Conservation (phyloP, 2,113 vertebrate genomes). For the Mixornis gularis region DNA sequence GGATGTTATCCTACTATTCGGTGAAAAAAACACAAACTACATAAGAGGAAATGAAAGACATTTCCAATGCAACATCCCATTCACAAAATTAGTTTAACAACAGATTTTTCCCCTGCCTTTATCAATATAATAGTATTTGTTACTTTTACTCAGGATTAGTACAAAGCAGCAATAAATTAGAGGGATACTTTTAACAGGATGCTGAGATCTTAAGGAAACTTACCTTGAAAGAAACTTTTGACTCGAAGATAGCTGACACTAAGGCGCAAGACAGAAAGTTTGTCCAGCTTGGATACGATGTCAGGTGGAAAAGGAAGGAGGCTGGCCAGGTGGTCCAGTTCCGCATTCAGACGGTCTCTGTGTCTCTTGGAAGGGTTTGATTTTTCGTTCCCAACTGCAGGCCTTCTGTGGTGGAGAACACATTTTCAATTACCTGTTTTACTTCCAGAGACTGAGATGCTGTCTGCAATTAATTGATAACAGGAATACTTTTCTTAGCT, state of each 20-base stretch:
- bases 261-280: conserved; percentile 91
- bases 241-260: conserved; percentile 94
- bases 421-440: conserved; percentile 24
- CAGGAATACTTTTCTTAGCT: background rate
- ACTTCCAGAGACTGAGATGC: background rate
- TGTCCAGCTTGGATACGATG: conserved; percentile 93
- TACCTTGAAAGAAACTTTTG: conserved; percentile 96
- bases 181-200: background rate
- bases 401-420: conserved; percentile 77
- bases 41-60: background rate
- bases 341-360: conserved; percentile 90
- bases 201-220: background rate
- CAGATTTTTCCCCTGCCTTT: background rate
- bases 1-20: background rate
- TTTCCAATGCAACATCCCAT: background rate
- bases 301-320: conserved; percentile 90
- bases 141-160: background rate
- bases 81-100: background rate
- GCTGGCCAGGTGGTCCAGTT: conserved; percentile 92
- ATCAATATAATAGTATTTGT: background rate
- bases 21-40: background rate
- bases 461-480: background rate
- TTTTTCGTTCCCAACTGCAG: conserved; percentile 79
- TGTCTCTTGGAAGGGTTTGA: conserved; percentile 96
- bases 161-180: background rate